Evolutionary conservation across 2,113 vertebrate genomes (phyloP).

Genomic region (Toxostoma redivivum): DNA sequence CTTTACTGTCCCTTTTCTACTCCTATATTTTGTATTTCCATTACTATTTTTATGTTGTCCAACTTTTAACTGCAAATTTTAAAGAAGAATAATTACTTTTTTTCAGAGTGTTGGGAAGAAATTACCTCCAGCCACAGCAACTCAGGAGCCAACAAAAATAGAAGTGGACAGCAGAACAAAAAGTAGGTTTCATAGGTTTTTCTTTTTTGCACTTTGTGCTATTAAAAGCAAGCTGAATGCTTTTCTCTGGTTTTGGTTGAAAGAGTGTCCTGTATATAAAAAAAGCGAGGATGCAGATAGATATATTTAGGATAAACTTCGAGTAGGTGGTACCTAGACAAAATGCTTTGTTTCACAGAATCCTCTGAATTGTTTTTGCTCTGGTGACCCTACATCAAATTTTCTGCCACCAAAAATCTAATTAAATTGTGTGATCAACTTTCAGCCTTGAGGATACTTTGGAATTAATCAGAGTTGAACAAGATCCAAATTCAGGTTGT

Average conservation of each 20-base stretch:
- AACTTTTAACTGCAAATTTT: slow-evolving; percentile 19
- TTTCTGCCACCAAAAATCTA: background rate
- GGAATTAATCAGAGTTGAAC: background rate
- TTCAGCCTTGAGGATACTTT: background rate
- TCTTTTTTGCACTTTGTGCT: slow-evolving; percentile 10
- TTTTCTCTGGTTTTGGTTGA: background rate
- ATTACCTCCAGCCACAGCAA: slow-evolving; percentile 67
- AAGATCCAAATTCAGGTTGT: background rate
- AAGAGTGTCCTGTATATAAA: background rate
- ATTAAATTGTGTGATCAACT: background rate
- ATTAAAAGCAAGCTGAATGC: background rate
- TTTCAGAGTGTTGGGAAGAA: slow-evolving; percentile 84
- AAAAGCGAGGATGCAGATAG: background rate
- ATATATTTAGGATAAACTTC: background rate
- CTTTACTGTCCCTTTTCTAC: background rate
- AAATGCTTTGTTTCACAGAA: background rate
- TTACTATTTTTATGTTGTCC: background rate
- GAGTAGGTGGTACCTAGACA: background rate
- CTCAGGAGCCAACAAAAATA: slow-evolving; percentile 85
- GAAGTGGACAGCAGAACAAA: slow-evolving; percentile 89
- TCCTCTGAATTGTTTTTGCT: background rate
- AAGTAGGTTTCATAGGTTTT: slow-evolving; percentile 77
- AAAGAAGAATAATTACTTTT: slow-evolving; percentile 30
- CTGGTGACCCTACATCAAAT: background rate
- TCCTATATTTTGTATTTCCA: background rate